Conservation (phyloP, 2,888 invertebrate species). For the Spilosoma lubricipeda region DNA sequence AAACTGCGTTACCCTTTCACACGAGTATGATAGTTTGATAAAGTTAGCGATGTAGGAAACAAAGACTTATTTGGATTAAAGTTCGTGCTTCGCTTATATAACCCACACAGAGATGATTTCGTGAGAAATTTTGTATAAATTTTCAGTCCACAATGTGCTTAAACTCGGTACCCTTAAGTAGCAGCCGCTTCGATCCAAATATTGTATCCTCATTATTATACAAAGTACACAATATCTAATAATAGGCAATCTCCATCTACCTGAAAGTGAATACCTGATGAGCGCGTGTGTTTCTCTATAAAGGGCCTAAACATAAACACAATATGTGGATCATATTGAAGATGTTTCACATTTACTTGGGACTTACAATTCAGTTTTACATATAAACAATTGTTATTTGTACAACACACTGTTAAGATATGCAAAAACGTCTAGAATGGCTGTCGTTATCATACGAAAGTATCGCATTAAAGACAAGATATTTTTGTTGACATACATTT, state of each 20-base stretch:
- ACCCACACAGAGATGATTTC: background rate
- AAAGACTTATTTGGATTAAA: background rate
- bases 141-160: background rate
- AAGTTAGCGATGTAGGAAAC: background rate
- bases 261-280: conserved; percentile 15
- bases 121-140: background rate
- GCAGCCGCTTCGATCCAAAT: background rate
- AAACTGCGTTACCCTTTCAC: background rate
- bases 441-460: background rate
- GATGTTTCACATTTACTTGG: background rate
- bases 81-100: background rate
- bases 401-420: background rate
- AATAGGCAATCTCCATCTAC: conserved; percentile 11
- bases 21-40: background rate
- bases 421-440: background rate
- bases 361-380: conserved; percentile 5
- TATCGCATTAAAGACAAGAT: background rate
- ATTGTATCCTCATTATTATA: background rate
- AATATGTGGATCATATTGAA: conserved; percentile 17
- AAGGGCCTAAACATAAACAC: conserved; percentile 21
- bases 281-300: conserved; percentile 12
- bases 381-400: background rate
- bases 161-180: background rate
- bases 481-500: background rate
- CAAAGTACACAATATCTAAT: background rate